Evolutionary conservation across 1,140 invertebrate species (phyloP), one percentile per base, ranked within the genome.

Genomic region (Zaprionus camerounensis): DNA sequence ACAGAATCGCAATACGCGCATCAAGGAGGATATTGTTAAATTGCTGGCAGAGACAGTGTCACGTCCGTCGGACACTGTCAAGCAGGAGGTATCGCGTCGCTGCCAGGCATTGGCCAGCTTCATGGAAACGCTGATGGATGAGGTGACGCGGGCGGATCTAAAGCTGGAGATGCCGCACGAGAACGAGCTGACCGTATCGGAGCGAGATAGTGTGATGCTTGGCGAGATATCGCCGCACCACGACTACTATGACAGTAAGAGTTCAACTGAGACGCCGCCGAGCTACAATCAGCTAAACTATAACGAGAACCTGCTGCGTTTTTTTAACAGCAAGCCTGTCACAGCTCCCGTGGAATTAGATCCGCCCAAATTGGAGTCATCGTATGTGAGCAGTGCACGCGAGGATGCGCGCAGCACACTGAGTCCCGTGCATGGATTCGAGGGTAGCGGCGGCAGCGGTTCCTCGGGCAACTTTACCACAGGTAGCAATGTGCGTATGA

Each of bases 281-380:
- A 97, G 96, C 82, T 98, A 97, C 93, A 97, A 96, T 90, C 96
- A 98, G 87, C 94, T 98, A 6, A 98, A 97, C 93, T 98, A 97
- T 91, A 96, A 97, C 86, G 96, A 98, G 90, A 98, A 96, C 82
- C 94, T 98, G 46, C 95, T 97, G 91, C 94, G 97, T 80, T 98
- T 97, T 92, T 98, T 97, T 93, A 95, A 96, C 83, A 97, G 96
- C 91, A 95, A 97, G 82, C 96, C 96, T 3, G 94, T 95, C 72
- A 95, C 95, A 2, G 94, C 94, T 2, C 93, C 93, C 24, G 71
- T 75, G 6, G 94, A 93, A 72, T 82, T 76, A 22, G 90, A 92
- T 72, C 77, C 82, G 28, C 93, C 84, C 72, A 94, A 93, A 78
- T 81, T 91, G 80, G 92, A 91, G 64, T 74, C 76, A 55, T 65